Percentiles rank a stretch among this genome's conserved stretches.
Conservation (phyloP, 1,140 invertebrate species). For the Dolichoris vasculosae region DNA sequence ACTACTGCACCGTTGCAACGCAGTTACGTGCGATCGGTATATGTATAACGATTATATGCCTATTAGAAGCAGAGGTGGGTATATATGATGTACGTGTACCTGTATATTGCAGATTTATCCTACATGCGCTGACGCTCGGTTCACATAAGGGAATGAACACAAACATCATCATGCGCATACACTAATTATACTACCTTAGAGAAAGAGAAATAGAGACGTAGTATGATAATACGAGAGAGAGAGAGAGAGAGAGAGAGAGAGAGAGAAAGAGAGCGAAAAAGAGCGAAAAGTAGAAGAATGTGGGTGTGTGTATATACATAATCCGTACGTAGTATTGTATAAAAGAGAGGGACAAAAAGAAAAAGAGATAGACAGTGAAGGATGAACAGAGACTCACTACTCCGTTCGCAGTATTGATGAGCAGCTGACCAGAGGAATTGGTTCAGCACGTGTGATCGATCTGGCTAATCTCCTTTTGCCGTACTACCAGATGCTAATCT, state of each 20-base stretch:
- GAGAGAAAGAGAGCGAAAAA: background rate
- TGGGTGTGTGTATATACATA: constrained; percentile 4
- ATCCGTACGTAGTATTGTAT: background rate
- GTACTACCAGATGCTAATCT: constrained; percentile 67
- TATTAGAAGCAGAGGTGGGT: constrained; percentile 68
- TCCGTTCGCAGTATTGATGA: constrained; percentile 69
- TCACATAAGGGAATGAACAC: too few relatives aligned
- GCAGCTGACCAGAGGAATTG: constrained; percentile 70
- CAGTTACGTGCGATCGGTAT: constrained; percentile 56
- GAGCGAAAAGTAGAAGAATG: background rate
- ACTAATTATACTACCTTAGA: background rate
- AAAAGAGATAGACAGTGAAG: background rate
- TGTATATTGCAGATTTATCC: background rate
- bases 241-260: background rate
- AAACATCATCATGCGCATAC: background rate
- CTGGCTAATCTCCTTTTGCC: constrained; percentile 67
- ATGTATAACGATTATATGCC: constrained; percentile 74
- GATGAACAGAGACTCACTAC: background rate
- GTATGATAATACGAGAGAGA: background rate
- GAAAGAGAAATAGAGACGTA: background rate
- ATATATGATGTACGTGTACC: constrained; percentile 51
- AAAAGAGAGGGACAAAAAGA: background rate
- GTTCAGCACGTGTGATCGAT: constrained; percentile 69
- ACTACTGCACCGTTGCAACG: background rate
- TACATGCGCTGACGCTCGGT: constrained; percentile 37